A percentile compares a stretch with the other conserved stretches of the same genome.
These are phyloP conservation scores for Thereva nobilitata DNA, from an alignment of 2,888 invertebrate genomes.

Conservation along the genomic window DNA sequence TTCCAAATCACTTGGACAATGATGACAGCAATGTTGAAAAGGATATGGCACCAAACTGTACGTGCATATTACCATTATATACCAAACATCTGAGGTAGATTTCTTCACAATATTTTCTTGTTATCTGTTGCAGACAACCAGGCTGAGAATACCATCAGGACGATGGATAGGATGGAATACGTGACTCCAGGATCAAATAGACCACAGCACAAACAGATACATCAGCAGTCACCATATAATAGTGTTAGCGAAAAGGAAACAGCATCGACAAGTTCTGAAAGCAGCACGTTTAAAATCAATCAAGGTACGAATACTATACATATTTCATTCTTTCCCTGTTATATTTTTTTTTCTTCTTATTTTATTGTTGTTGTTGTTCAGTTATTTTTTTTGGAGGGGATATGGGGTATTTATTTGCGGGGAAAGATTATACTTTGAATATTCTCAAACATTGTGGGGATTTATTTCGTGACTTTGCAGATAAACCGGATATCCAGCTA, in stretches of 20 bases:
- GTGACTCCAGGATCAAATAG: slow-evolving; percentile 41
- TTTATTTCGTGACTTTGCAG: slow-evolving; percentile 27
- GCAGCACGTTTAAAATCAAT: slow-evolving; percentile 41
- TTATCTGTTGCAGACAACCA: slow-evolving; percentile 32
- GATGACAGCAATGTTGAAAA: slow-evolving; percentile 33
- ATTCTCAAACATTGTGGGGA: too few relatives aligned
- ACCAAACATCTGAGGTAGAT: neutral
- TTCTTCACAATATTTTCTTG: slow-evolving; percentile 4
- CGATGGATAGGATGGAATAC: slow-evolving; percentile 40
- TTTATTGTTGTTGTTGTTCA: too few relatives aligned
- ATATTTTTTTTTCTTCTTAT: neutral
- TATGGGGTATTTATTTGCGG: too few relatives aligned
- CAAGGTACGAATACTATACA: slow-evolving; percentile 36
- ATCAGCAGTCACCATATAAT: slow-evolving; percentile 35
- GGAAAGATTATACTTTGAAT: too few relatives aligned
- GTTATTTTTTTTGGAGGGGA: too few relatives aligned
- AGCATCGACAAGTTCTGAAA: slow-evolving; percentile 41
- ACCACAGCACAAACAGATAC: slow-evolving; percentile 21
- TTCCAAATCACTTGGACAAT: slow-evolving; percentile 45
- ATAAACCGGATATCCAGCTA: slow-evolving; percentile 42
- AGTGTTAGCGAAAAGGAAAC: slow-evolving; percentile 41
- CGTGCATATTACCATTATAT: slow-evolving; percentile 9
- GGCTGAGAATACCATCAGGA: slow-evolving; percentile 28
- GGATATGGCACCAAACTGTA: slow-evolving; percentile 25
- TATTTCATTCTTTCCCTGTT: neutral